These are phyloP conservation scores for Botrylloides violaceus DNA, from an alignment of 23 tunicate species.

Conservation along the genomic window DNA sequence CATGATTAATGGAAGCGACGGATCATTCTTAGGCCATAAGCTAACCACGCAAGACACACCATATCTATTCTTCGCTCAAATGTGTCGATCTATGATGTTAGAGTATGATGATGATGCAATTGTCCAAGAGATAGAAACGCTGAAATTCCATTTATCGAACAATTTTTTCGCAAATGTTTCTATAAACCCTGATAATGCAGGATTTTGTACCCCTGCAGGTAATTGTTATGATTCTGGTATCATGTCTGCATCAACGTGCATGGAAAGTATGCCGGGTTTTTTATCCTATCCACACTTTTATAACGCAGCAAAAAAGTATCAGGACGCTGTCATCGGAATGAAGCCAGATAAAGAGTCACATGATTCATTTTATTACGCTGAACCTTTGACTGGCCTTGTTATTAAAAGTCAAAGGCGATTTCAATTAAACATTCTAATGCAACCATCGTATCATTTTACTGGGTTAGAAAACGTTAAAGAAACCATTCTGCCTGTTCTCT, in stretches of 20 bases:
- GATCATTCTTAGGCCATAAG: conserved; percentile 56
- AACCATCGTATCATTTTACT: conserved; percentile 3
- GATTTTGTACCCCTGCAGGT: conserved; percentile 60
- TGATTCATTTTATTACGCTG: conserved; percentile 57
- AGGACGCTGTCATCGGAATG: conserved; percentile 43
- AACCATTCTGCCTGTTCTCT: conserved; percentile 8
- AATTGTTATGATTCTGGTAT: conserved; percentile 72
- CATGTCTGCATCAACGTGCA: conserved; percentile 50
- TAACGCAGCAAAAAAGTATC: conserved; percentile 51
- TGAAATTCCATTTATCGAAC: conserved; percentile 46
- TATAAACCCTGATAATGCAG: conserved; percentile 57
- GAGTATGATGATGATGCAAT: conserved; percentile 17
- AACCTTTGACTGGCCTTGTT: conserved; percentile 40
- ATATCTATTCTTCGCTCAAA: conserved; percentile 64
- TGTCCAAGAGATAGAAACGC: conserved; percentile 34
- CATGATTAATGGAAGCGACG: conserved; percentile 89
- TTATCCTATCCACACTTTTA: conserved; percentile 82
- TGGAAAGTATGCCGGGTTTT: conserved; percentile 67
- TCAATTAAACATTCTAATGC: conserved; percentile 10
- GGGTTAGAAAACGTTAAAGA: neutral
- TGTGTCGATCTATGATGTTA: conserved; percentile 68
- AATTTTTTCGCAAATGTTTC: conserved; percentile 52
- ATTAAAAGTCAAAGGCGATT: conserved; percentile 7
- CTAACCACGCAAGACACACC: conserved; percentile 22
- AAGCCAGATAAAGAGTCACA: conserved; percentile 47